Conservation (phyloP, 2,888 invertebrate genomes). For the Epinotia brunnichana region DNA sequence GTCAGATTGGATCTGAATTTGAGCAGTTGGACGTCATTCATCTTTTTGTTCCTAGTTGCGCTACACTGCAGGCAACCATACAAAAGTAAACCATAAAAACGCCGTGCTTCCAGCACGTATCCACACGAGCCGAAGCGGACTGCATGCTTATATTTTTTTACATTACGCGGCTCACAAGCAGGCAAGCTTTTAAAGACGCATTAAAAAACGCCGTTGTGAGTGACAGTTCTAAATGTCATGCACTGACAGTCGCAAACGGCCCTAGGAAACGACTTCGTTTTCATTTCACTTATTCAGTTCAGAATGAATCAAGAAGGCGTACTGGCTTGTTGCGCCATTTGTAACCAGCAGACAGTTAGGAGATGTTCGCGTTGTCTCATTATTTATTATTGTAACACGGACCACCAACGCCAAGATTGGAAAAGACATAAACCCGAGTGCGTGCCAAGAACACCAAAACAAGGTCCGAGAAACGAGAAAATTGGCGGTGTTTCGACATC, state of each 20-base stretch:
- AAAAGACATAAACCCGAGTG: constrained; percentile 88
- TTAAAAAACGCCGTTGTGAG: constrained; percentile 29
- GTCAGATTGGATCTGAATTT: too few relatives aligned
- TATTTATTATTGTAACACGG: constrained; percentile 90
- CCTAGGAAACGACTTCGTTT: constrained; percentile 38
- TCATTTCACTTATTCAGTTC: constrained; percentile 50
- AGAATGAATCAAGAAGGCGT: constrained; percentile 80
- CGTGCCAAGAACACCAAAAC: constrained; percentile 72
- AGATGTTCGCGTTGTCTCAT: constrained; percentile 90
- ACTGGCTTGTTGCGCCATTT: constrained; percentile 84
- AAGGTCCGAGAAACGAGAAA: constrained; percentile 62
- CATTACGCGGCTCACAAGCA: not conserved
- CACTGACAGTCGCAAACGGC: constrained; percentile 39
- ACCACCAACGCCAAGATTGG: constrained; percentile 92
- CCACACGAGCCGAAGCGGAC: too few relatives aligned
- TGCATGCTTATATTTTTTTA: too few relatives aligned
- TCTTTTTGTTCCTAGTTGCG: too few relatives aligned
- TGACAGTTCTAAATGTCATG: constrained; percentile 38
- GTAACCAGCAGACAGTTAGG: constrained; percentile 85
- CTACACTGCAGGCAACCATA: too few relatives aligned
- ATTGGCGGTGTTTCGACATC: constrained; percentile 58
- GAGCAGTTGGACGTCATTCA: too few relatives aligned
- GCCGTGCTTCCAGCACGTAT: too few relatives aligned
- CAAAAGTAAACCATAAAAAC: too few relatives aligned
- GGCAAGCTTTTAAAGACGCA: not conserved